A percentile compares a stretch with the other conserved stretches of the same genome.
Evolutionary conservation across 2,888 invertebrate genomes (phyloP).

Genomic region (Xanthorhoe designata): DNA sequence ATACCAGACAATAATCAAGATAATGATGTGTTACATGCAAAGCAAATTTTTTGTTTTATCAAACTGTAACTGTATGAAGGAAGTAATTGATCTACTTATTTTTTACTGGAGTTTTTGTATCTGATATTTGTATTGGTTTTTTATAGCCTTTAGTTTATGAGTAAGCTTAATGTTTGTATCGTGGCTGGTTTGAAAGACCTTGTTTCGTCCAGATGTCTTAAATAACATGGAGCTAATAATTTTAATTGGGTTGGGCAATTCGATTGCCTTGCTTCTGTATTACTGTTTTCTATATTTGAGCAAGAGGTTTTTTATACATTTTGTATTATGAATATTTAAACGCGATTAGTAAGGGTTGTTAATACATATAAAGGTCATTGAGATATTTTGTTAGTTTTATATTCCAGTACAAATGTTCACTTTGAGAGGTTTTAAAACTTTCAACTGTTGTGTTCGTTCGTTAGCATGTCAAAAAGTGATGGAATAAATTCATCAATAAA

Average conservation of each 20-base stretch:
- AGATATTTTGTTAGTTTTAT: too few species aligned
- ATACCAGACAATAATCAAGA: conserved; percentile 44
- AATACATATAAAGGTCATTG: too few species aligned
- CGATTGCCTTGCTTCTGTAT: too few species aligned
- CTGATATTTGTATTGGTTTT: conserved; percentile 43
- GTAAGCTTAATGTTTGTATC: conserved; percentile 67
- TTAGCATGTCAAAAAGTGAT: too few species aligned
- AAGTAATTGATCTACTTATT: conserved; percentile 65
- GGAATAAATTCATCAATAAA: too few species aligned
- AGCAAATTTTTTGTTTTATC: conserved; percentile 49
- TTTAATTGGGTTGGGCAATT: conserved; percentile 48
- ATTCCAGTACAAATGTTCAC: too few species aligned
- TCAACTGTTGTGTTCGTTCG: too few species aligned
- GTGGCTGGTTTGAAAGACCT: conserved; percentile 73
- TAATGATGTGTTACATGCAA: conserved; percentile 43
- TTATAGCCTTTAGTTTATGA: conserved; percentile 67
- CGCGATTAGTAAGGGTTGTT: too few species aligned
- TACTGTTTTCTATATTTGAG: too few species aligned
- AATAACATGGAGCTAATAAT: conserved; percentile 54
- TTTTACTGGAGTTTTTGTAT: conserved; percentile 47
- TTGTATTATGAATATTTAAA: neutral
- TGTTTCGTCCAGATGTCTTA: conserved; percentile 75
- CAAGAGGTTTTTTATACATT: too few species aligned
- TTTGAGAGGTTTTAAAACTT: too few species aligned
- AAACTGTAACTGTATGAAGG: conserved; percentile 68